Evolutionary conservation across 2,888 invertebrate species (phyloP), one percentile per base, ranked within the genome.

Genomic region (Taenaris catops): DNA sequence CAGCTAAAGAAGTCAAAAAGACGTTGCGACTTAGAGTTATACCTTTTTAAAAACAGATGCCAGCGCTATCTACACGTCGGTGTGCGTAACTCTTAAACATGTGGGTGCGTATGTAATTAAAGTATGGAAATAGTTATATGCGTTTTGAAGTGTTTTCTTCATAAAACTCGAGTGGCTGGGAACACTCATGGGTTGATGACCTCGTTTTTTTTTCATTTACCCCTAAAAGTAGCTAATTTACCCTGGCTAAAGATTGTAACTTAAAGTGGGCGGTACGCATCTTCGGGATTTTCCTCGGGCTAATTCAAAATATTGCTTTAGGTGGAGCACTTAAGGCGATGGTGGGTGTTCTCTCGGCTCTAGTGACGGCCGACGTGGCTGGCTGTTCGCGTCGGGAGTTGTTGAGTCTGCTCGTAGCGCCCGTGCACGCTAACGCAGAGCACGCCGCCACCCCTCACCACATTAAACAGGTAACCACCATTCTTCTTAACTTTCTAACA

Each of bases 251-350:
- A n/a, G n/a, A n/a, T n/a, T n/a, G n/a, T n/a, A n/a, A n/a, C n/a
- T n/a, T n/a, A n/a, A n/a, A n/a, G n/a, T n/a, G n/a, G n/a, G n/a
- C n/a, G n/a, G n/a, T n/a, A n/a, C n/a, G n/a, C n/a, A n/a, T n/a
- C n/a, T n/a, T n/a, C n/a, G n/a, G n/a, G n/a, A n/a, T n/a, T n/a
- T n/a, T n/a, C n/a, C n/a, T n/a, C n/a, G n/a, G n/a, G n/a, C n/a
- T n/a, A n/a, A n/a, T n/a, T n/a, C n/a, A n/a, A n/a, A n/a, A n/a
- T n/a, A n/a, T n/a, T n/a, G n/a, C n/a, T n/a, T n/a, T n/a, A 94
- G 96, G 98, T 17, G 94, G 95, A 1, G 98, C 98, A 0, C 87
- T 99, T 34, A 92, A 91, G 55, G 94, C 98, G 3, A 94, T 98
- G 89, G 86, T 98, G 46, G 95, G 96, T 52, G 95, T 98, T 53